Evolutionary conservation across 2,113 vertebrate genomes (phyloP).

Genomic region (Melanostigma gelatinosum): DNA sequence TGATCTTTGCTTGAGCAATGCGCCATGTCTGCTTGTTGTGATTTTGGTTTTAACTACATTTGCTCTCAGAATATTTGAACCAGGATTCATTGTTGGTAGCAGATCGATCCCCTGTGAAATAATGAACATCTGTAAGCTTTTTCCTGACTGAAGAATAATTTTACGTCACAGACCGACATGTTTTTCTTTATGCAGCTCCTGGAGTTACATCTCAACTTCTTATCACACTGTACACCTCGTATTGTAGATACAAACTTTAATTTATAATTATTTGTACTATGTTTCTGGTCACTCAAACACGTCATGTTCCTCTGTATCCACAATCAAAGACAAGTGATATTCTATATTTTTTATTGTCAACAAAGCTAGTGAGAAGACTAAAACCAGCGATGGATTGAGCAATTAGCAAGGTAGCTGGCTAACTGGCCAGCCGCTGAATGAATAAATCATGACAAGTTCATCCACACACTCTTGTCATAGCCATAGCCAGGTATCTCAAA

Average conservation of each 20-base stretch:
- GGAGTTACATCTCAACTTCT: constrained; percentile 10
- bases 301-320: not conserved
- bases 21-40: constrained; percentile 61
- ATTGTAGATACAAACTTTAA: not conserved
- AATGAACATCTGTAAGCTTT: constrained; percentile 11
- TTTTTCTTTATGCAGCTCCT: constrained; percentile 11
- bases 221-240: not conserved
- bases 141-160: not conserved
- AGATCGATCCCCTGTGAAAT: constrained; percentile 19
- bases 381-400: not conserved
- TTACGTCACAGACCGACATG: not conserved
- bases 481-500: too few species aligned
- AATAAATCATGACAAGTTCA: too few species aligned
- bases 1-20: constrained; percentile 63
- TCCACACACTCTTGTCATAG: too few species aligned
- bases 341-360: constrained; percentile 15
- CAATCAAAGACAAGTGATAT: not conserved
- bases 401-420: too few species aligned
- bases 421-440: too few species aligned
- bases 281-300: not conserved
- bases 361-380: constrained; percentile 5
- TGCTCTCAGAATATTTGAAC: constrained; percentile 8
- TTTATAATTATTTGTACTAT: not conserved
- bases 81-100: constrained; percentile 9
- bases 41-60: constrained; percentile 34